Conservation (phyloP, 2,113 vertebrate genomes). For the Uria lomvia region DNA sequence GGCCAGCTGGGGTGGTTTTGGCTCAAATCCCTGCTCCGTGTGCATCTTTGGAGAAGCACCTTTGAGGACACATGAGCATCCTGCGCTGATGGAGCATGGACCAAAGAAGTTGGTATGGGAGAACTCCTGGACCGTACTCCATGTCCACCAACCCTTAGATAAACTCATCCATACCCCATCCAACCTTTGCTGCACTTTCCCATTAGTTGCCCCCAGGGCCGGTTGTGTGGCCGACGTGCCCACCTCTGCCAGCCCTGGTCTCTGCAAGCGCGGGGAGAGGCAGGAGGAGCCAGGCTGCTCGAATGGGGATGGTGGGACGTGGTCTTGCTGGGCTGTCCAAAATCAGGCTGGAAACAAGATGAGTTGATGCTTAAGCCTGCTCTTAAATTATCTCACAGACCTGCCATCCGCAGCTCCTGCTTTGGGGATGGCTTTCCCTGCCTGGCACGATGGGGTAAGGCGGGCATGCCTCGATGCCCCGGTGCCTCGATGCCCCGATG, state of each 20-base stretch:
- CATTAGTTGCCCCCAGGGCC: neutral
- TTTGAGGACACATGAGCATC: neutral
- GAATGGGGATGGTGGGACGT: fast-evolving
- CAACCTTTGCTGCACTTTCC: neutral
- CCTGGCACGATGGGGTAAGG: fast-evolving
- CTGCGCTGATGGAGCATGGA: neutral
- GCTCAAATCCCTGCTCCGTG: neutral
- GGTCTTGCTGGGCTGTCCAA: neutral
- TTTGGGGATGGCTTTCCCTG: neutral
- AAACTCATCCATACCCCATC: neutral
- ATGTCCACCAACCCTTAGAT: fast-evolving
- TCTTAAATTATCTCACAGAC: neutral
- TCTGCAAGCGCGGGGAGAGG: neutral
- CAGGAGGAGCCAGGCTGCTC: neutral
- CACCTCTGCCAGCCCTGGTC: neutral
- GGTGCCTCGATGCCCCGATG: neutral
- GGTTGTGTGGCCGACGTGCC: neutral
- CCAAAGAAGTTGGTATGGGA: no score
- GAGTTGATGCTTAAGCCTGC: neutral
- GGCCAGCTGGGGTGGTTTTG: fast-evolving
- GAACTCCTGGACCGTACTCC: neutral
- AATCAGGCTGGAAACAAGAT: neutral
- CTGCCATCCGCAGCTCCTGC: neutral
- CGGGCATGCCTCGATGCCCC: neutral
- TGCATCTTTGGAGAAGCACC: neutral